Evolutionary conservation across 2,797 vertebrate genomes (phyloP).

Genomic region (Spinibarbus caldwelli): DNA sequence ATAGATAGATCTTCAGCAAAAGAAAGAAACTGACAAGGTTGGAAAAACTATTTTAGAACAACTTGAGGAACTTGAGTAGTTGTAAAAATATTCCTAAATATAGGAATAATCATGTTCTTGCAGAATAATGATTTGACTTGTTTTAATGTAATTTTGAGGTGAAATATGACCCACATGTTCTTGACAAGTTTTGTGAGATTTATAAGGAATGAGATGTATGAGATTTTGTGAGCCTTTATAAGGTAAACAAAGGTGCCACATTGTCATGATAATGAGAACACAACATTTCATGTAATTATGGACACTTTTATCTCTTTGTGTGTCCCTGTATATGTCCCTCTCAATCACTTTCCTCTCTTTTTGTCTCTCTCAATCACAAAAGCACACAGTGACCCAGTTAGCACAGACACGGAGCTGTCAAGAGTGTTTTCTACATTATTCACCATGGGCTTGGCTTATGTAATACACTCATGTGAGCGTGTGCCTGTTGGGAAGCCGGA

Average conservation of each 20-base stretch:
- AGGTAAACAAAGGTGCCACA: not conserved
- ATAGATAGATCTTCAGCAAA: too few species aligned
- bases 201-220: too few species aligned
- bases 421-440: slow-evolving; percentile 61
- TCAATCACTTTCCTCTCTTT: not conserved
- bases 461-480: slow-evolving; percentile 74
- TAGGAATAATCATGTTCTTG: not conserved
- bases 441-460: slow-evolving; percentile 66
- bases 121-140: not conserved
- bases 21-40: not conserved
- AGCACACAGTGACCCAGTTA: slow-evolving; percentile 65
- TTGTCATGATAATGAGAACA: not conserved
- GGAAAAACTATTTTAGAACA: not conserved
- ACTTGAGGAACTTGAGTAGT: not conserved
- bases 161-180: not conserved
- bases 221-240: not conserved
- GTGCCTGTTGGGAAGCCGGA: slow-evolving; percentile 64
- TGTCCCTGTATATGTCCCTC: not conserved
- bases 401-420: slow-evolving; percentile 29
- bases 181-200: not conserved
- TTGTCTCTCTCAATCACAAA: slow-evolving; percentile 38
- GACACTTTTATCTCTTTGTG: not conserved
- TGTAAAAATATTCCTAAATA: not conserved
- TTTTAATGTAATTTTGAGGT: not conserved
- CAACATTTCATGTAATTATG: not conserved